Evolutionary conservation across 2,113 vertebrate genomes (phyloP).

Genomic region (Solenodon paradoxus): DNA sequence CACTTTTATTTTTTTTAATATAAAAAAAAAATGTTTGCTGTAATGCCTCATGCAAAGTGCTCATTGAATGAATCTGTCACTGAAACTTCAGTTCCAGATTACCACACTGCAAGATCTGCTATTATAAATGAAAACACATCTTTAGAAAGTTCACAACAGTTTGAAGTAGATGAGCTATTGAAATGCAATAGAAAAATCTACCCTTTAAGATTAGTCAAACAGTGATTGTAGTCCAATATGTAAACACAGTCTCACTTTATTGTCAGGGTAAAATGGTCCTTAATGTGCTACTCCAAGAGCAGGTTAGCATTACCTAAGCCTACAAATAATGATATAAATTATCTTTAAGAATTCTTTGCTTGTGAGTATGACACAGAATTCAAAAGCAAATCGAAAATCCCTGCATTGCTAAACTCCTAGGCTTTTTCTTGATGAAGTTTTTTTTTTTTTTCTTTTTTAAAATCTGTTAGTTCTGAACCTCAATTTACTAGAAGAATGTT

Average conservation of each 20-base stretch:
- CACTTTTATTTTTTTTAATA: slow-evolving; percentile 60
- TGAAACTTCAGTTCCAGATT: slow-evolving; percentile 82
- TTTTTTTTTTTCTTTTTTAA: neutral
- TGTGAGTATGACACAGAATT: slow-evolving; percentile 65
- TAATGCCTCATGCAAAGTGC: slow-evolving; percentile 78
- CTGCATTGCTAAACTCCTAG: slow-evolving; percentile 66
- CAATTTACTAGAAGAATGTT: slow-evolving; percentile 47
- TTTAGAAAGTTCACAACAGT: slow-evolving; percentile 82
- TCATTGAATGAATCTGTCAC: slow-evolving; percentile 83
- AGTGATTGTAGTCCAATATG: slow-evolving; percentile 76
- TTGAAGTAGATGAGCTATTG: slow-evolving; percentile 83
- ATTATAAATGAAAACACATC: slow-evolving; percentile 82
- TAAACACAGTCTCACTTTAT: slow-evolving; percentile 81
- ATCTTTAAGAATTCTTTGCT: slow-evolving; percentile 75
- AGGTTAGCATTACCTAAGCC: slow-evolving; percentile 75
- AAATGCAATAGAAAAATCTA: slow-evolving; percentile 81
- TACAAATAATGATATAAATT: slow-evolving; percentile 79
- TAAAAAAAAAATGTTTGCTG: slow-evolving; percentile 73
- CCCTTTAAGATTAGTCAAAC: slow-evolving; percentile 81
- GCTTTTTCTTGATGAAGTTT: slow-evolving; percentile 61
- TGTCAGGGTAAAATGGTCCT: slow-evolving; percentile 80
- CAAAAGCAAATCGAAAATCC: slow-evolving; percentile 72
- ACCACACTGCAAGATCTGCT: slow-evolving; percentile 77
- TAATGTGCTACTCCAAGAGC: slow-evolving; percentile 78
- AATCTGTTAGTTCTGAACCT: slow-evolving; percentile 23